phyloP scores from a whole-genome alignment of 2,113 vertebrate genomes.

The Lasiurus cinereus region DNA sequence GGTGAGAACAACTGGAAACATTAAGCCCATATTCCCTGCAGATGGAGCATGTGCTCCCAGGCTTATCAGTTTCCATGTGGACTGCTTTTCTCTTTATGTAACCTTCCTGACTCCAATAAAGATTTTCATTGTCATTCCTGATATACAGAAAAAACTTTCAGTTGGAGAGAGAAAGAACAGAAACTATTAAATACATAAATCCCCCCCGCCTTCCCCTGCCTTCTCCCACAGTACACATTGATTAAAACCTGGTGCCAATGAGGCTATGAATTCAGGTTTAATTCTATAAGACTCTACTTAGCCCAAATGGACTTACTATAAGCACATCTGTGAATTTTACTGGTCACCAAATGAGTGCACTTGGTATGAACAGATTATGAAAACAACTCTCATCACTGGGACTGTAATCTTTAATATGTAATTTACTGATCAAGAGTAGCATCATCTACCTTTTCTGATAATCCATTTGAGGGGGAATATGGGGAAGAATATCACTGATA shows the following conservation, averaged over 20 bases:
- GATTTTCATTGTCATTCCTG: background rate
- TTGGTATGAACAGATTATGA: background rate
- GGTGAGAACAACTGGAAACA: background rate
- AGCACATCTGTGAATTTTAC: background rate
- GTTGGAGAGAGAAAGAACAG: slow-evolving; percentile 20
- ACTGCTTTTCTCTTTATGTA: background rate
- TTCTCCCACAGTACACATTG: background rate
- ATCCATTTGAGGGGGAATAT: background rate
- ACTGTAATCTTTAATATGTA: slow-evolving; percentile 9
- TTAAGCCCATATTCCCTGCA: background rate
- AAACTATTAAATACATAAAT: background rate
- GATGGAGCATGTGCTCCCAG: background rate
- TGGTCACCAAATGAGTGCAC: background rate
- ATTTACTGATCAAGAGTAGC: background rate
- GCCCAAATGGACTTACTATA: background rate
- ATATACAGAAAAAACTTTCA: background rate
- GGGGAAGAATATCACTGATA: background rate
- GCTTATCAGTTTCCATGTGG: background rate
- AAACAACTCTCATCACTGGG: slow-evolving; percentile 1
- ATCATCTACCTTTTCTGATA: background rate
- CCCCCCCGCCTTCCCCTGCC: accelerated
- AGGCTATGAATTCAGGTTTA: background rate
- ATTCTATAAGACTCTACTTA: background rate
- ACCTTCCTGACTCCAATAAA: background rate
- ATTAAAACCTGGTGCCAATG: background rate